Base-by-base conservation (phyloP, 1,140 invertebrate species). In the Pygmarrhopalites habei region DNA sequence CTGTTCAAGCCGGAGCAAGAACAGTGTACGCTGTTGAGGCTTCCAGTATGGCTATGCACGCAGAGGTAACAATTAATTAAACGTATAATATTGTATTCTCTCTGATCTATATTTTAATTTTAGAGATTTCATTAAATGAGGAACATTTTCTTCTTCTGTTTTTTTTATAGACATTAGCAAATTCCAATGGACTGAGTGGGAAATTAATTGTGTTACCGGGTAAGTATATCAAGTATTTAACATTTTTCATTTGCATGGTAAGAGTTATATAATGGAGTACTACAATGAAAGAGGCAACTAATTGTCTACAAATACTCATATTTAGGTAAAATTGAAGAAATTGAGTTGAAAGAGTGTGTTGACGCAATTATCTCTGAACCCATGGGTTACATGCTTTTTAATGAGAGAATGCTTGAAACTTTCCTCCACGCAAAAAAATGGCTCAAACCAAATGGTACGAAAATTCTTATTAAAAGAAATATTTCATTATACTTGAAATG, bases 321-420 rank as follows among this genome's bases (percentile, higher is more conserved):
- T n/a, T n/a, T n/a, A n/a, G n/a, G n/a, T n/a, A 99, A 99, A 83
- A 95, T 99, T 69, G 96, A 99, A 79, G 96, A 99, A 79, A 92
- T 99, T 47, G 88, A 90, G 62, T 77, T 99, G 62, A 93, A 94
- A 4, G 95, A 98, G 77, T 83, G 82, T 72, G 95, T 98, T 15
- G 95, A 99, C 79, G 86, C 96, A 29, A 97, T 99, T 72, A 94
- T 99, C 65, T 98, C 94, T 10, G 96, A 99, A 78, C 96, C 96
- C 0, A 99, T 99, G 96, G 96, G 96, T 28, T 99, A 99, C 73
- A 99, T 99, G 96, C 79, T 99, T 14, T 97, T 97, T 74, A 99
- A 99, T 79, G 96, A 99, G 78, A 82, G 96, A 69, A 99, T 99
- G 96, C 79, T 99, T 65, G 96, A 99, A 80, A 97, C 94, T 4